A percentile compares a stretch with the other conserved stretches of the same genome.
Conservation (phyloP, 2,113 vertebrate genomes). For the Pygoscelis adeliae region DNA sequence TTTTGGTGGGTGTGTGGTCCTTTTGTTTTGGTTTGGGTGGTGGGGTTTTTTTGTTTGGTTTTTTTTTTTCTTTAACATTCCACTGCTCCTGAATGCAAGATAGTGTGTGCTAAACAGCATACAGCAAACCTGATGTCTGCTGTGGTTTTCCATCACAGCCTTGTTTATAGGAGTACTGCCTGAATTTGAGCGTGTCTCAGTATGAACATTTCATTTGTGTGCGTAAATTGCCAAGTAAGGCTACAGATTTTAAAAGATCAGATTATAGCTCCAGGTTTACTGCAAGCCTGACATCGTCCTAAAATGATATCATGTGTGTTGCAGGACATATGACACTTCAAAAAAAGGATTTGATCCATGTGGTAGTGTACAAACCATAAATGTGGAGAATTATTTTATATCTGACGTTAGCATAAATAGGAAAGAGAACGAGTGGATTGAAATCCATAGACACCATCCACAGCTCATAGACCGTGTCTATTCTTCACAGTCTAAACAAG, state of each 20-base stretch:
- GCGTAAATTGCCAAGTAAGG: not conserved
- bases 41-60: not conserved
- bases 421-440: not conserved
- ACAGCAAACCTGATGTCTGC: not conserved
- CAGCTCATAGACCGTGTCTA: not conserved
- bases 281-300: not conserved
- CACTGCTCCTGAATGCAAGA: not conserved
- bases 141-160: not conserved
- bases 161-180: not conserved
- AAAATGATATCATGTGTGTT: not conserved
- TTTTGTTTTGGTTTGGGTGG: not conserved
- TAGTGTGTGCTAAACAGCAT: not conserved
- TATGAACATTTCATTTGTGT: not conserved
- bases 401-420: not conserved
- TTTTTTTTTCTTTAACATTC: not conserved
- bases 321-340: not conserved
- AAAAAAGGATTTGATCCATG: not conserved
- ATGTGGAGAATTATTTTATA: not conserved
- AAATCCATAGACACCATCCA: not conserved
- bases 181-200: not conserved
- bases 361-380: not conserved
- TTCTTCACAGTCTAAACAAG: not conserved
- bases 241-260: not conserved
- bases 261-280: not conserved
- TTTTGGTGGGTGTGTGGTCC: not conserved